Evolutionary conservation across 1,140 invertebrate species (phyloP).

Genomic region (Bacillus rossius): DNA sequence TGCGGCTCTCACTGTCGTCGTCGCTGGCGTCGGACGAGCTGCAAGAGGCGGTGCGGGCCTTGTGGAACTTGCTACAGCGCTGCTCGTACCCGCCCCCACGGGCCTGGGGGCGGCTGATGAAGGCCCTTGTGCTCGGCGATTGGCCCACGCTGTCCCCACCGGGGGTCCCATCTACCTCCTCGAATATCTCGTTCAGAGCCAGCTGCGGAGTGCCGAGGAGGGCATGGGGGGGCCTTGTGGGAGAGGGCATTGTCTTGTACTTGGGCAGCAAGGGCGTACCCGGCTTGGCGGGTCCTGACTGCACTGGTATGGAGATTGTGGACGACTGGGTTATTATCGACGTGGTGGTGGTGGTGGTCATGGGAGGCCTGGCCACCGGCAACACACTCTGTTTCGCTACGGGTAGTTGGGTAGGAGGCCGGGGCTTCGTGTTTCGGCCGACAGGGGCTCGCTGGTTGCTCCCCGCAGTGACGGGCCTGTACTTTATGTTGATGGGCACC

Average conservation of each 20-base stretch:
- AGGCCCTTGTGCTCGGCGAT: slow-evolving; percentile 11
- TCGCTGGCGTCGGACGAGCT: slow-evolving; percentile 88
- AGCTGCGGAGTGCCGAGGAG: slow-evolving; percentile 54
- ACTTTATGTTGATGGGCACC: neutral
- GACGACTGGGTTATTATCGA: slow-evolving; percentile 46
- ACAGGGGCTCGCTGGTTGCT: slow-evolving; percentile 16
- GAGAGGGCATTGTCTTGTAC: slow-evolving; percentile 43
- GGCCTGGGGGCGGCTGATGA: slow-evolving; percentile 30
- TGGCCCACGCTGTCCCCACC: slow-evolving; percentile 26
- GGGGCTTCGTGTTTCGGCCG: slow-evolving; percentile 20
- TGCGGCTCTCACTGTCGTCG: slow-evolving; percentile 77
- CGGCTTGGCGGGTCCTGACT: slow-evolving; percentile 40
- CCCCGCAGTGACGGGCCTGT: neutral
- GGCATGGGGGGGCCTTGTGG: slow-evolving; percentile 41
- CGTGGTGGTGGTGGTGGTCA: slow-evolving; percentile 36
- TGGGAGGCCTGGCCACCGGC: slow-evolving; percentile 14
- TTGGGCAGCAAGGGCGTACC: slow-evolving; percentile 31
- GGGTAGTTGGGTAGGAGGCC: slow-evolving; percentile 6
- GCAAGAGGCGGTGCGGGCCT: slow-evolving; percentile 76
- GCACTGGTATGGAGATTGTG: slow-evolving; percentile 47
- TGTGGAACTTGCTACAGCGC: slow-evolving; percentile 63
- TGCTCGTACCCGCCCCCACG: slow-evolving; percentile 49
- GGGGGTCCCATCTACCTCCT: slow-evolving; percentile 50
- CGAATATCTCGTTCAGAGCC: slow-evolving; percentile 64
- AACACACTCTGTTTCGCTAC: neutral